These are phyloP conservation scores for Drosophila grimshawi DNA, from an alignment of 1,140 invertebrate species.

Conservation along the genomic window DNA sequence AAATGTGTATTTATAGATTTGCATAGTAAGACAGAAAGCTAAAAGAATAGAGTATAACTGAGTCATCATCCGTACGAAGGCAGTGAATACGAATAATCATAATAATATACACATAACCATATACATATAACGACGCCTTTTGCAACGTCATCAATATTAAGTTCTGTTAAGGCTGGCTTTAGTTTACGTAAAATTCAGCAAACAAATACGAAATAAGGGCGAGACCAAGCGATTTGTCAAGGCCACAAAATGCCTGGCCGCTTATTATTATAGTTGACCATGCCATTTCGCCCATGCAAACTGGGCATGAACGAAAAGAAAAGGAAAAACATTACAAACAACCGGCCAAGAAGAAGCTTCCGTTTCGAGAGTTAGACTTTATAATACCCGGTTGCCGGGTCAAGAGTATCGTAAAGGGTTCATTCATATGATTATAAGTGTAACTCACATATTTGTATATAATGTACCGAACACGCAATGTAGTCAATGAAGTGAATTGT, in stretches of 20 bases:
- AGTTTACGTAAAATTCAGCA: slow-evolving; percentile 16
- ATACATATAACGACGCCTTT: background rate
- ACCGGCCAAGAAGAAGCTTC: background rate
- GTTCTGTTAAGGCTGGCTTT: background rate
- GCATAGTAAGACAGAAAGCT: background rate
- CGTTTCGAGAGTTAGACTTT: background rate
- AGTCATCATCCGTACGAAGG: background rate
- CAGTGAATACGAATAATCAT: background rate
- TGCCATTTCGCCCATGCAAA: slow-evolving; percentile 12
- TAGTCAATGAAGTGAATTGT: background rate
- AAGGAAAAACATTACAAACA: background rate
- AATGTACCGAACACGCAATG: background rate
- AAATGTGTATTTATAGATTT: background rate
- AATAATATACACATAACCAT: background rate
- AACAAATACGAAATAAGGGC: slow-evolving; percentile 22
- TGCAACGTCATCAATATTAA: slow-evolving; percentile 14
- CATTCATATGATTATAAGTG: no score
- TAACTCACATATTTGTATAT: background rate
- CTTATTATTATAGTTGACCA: slow-evolving; percentile 28
- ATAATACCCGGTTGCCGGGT: background rate
- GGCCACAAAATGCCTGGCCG: slow-evolving; percentile 14
- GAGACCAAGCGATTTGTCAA: slow-evolving; percentile 25
- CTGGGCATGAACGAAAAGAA: background rate
- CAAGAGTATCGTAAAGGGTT: background rate
- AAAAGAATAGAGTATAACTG: background rate